These are phyloP conservation scores for Dysmachus trigonus DNA, from an alignment of 2,888 invertebrate species.

Conservation along the genomic window DNA sequence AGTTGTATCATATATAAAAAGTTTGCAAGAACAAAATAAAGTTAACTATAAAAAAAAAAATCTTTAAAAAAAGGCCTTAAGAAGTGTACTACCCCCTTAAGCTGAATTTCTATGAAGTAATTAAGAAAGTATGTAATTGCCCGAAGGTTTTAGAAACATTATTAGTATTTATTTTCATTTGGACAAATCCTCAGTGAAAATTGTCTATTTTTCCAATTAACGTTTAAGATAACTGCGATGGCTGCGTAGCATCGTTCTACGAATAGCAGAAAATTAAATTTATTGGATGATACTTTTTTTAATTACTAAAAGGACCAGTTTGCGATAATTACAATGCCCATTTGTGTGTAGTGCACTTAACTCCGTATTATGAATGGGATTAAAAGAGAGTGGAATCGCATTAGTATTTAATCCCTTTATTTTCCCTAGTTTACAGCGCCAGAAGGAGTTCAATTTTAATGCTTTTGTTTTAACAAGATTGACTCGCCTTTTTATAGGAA, in stretches of 20 bases:
- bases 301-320: neutral
- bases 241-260: no score
- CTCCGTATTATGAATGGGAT: neutral
- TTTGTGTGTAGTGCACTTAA: neutral
- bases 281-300: neutral
- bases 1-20: no score
- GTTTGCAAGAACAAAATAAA: no score
- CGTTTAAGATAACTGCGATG: no score
- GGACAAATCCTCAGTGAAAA: neutral
- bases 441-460: neutral
- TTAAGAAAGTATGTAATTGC: neutral
- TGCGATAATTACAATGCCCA: neutral
- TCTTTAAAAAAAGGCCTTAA: no score
- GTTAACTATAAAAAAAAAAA: no score
- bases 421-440: neutral
- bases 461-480: neutral
- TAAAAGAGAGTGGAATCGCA: neutral
- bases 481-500: no score
- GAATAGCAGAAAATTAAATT: neutral
- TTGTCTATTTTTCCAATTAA: no score
- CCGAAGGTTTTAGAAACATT: no score
- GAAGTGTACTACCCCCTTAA: no score
- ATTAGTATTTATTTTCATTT: no score
- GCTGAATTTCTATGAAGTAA: no score
- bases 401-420: neutral